Evolutionary conservation across 1,140 invertebrate species (phyloP).

Genomic region (Ephestia elutella): DNA sequence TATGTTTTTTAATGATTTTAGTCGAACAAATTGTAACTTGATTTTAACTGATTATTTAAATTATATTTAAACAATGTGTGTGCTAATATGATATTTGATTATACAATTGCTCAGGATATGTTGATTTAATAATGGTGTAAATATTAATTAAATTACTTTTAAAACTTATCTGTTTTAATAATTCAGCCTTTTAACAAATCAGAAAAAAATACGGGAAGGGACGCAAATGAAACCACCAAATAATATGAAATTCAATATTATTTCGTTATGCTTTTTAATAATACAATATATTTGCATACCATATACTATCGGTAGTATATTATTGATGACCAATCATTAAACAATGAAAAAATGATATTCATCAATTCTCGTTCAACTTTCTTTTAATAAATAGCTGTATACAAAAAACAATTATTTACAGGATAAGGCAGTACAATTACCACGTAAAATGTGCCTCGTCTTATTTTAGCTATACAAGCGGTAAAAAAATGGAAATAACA

Average conservation of each 20-base stretch:
- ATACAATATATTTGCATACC: conserved; percentile 73
- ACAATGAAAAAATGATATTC: conserved; percentile 70
- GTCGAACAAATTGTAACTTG: not conserved
- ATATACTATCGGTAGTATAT: conserved; percentile 71
- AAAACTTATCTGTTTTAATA: not conserved
- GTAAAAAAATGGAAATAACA: conserved; percentile 63
- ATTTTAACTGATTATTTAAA: not conserved
- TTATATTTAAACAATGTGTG: not conserved
- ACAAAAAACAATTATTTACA: conserved; percentile 75
- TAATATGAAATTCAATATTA: conserved; percentile 75
- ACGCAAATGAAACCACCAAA: conserved; percentile 54
- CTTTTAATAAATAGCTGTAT: conserved; percentile 74
- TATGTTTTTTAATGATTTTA: conserved; percentile 3
- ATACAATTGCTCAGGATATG: not conserved
- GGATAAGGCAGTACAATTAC: conserved; percentile 71
- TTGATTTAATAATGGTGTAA: not conserved
- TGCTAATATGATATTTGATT: not conserved
- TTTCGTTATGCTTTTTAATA: conserved; percentile 74
- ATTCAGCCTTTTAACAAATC: too few species aligned
- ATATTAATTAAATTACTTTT: not conserved
- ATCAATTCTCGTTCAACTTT: conserved; percentile 72
- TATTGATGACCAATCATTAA: conserved; percentile 72
- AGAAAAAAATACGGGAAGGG: too few species aligned
- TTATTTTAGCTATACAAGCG: conserved; percentile 71
- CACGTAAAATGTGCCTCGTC: conserved; percentile 65